These are phyloP conservation scores for Acrocera orbiculus DNA, from an alignment of 2,888 invertebrate genomes.

Conservation along the genomic window DNA sequence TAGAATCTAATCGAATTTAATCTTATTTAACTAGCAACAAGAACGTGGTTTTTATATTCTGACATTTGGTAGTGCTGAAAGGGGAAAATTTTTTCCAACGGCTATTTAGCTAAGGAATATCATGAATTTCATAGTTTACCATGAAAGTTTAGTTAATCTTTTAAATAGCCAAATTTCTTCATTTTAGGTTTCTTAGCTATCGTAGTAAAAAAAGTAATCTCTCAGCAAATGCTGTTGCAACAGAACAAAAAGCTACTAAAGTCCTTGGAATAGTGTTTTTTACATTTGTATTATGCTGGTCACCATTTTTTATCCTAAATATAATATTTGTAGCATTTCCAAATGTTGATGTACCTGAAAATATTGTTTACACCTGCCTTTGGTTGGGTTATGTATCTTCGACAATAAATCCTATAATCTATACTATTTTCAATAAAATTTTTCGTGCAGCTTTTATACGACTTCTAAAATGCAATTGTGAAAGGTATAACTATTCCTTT, in stretches of 20 bases:
- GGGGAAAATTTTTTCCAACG: too few species aligned
- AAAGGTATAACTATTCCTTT: slow-evolving; percentile 35
- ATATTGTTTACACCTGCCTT: slow-evolving; percentile 55
- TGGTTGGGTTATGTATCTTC: slow-evolving; percentile 89
- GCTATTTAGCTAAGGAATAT: too few species aligned
- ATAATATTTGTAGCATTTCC: slow-evolving; percentile 74
- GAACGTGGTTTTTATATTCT: too few species aligned
- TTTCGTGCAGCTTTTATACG: slow-evolving; percentile 74
- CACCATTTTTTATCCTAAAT: slow-evolving; percentile 79
- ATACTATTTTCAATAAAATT: slow-evolving; percentile 80
- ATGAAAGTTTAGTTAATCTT: too few species aligned
- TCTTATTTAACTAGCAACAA: too few species aligned
- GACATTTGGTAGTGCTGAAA: too few species aligned
- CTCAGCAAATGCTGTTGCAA: slow-evolving; percentile 67
- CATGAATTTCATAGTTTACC: too few species aligned
- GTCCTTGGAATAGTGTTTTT: slow-evolving; percentile 74
- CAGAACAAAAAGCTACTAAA: slow-evolving; percentile 90
- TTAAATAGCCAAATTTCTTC: not conserved
- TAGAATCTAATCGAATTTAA: too few species aligned
- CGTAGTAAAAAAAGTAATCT: slow-evolving; percentile 51
- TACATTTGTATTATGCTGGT: slow-evolving; percentile 85
- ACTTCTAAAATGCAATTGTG: slow-evolving; percentile 55
- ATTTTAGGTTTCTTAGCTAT: slow-evolving; percentile 53
- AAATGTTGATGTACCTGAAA: slow-evolving; percentile 53
- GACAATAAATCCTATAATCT: slow-evolving; percentile 85